A percentile compares a stretch with the other conserved stretches of the same genome.
phyloP scores from a whole-genome alignment of 53 echinoderm and acorn worm species.

The Stichopus horrens region DNA sequence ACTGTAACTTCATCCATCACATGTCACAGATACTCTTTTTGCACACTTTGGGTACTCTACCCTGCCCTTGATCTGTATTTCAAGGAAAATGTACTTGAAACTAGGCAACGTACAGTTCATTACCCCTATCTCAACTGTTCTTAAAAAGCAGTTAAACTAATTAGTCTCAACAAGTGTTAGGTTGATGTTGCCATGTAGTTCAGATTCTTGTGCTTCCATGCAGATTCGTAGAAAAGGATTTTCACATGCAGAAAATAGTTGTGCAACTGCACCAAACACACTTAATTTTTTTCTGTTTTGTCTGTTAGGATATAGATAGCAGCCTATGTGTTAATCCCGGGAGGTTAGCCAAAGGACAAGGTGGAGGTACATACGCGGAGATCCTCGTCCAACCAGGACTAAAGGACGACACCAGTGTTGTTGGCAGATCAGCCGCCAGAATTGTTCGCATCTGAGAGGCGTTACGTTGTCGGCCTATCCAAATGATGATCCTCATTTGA shows the following conservation, averaged over 20 bases:
- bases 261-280: too few relatives aligned
- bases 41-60: too few relatives aligned
- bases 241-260: neutral
- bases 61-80: too few relatives aligned
- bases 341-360: slow-evolving; percentile 83
- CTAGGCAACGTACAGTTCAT: too few relatives aligned
- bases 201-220: neutral
- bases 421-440: slow-evolving; percentile 54
- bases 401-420: slow-evolving; percentile 45
- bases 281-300: neutral
- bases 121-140: neutral
- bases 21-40: too few relatives aligned
- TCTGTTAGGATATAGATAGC: slow-evolving; percentile 70
- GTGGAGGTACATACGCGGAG: slow-evolving; percentile 78
- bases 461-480: neutral
- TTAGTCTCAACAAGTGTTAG: neutral
- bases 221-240: neutral
- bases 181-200: neutral
- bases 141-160: neutral
- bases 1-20: too few relatives aligned
- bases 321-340: slow-evolving; percentile 87
- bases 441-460: slow-evolving; percentile 25
- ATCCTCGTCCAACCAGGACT: slow-evolving; percentile 56
- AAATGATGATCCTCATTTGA: neutral
- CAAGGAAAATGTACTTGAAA: too few relatives aligned